Evolutionary conservation across 1,140 invertebrate genomes (phyloP), one percentile per base, ranked within the genome.

Genomic region (Aphidius gifuensis): DNA sequence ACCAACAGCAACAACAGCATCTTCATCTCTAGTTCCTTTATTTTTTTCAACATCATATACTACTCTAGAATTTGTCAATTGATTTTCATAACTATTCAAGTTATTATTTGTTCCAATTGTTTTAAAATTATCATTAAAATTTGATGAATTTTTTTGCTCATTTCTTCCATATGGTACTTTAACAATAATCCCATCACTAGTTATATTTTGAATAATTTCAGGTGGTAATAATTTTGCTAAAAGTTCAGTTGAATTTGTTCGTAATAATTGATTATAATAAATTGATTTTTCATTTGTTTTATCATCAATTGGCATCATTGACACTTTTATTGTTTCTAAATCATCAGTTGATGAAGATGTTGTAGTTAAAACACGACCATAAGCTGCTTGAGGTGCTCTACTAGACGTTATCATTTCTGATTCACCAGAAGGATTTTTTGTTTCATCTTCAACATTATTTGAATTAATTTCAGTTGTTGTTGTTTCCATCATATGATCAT

Each of bases 191-290:
- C 65, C 65, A 38, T 62, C 58, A 9, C 50, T 50, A 4, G 58
- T 63, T 5, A 66, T 53, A 11, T 66, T 63, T 40, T 50, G 58
- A 47, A 66, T 58, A 9, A 63, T 49, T n/a, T 56, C 65, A 0
- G 57, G 56, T 11, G 64, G 40, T 49, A 66, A 60, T 9, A 66
- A 9, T 56, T 51, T 66, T n/a, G 60, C 51, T 32, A 66, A 54
- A 39, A 66, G 55, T 32, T 66, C 61, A 21, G 60, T 58, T 16
- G 46, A 58, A 40, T 45, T 62, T 0, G 51, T 51, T 48, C 53
- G 23, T 7, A 62, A 39, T n/a, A 60, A 55, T 60, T 58, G 32
- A 56, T 47, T 6, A 42, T 44, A 5, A 56, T n/a, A 6, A 40
- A 32, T 60, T 48, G 43, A 6, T 39, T 44, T 50, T 9, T 48